phyloP scores from a whole-genome alignment of 2,113 vertebrate genomes.

The Catagonus wagneri region DNA sequence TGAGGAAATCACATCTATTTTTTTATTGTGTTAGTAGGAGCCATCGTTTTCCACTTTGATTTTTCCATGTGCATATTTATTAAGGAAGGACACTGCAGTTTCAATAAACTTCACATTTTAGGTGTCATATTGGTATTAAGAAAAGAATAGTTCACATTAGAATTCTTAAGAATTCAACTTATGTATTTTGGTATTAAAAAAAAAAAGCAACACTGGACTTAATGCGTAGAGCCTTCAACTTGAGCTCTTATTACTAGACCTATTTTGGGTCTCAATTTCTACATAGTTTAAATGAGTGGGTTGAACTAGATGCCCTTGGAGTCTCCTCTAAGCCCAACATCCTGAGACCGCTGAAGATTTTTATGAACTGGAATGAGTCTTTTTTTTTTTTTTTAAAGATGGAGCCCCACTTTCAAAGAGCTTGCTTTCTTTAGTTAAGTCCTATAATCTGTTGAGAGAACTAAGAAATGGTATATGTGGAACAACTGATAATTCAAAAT shows the following conservation, averaged over 20 bases:
- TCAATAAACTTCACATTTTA: neutral
- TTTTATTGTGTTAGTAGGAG: neutral
- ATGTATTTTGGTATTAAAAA: neutral
- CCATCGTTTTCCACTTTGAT: neutral
- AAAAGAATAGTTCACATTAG: neutral
- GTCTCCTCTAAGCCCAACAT: neutral
- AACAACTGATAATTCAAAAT: neutral
- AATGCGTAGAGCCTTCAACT: neutral
- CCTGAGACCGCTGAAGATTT: neutral
- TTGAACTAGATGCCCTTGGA: neutral
- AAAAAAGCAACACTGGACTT: neutral
- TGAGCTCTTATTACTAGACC: neutral
- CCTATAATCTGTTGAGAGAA: neutral
- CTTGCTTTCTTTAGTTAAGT: neutral
- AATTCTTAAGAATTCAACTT: conserved; percentile 47
- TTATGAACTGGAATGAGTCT: neutral
- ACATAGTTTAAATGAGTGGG: neutral
- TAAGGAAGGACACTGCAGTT: neutral
- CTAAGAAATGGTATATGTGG: neutral
- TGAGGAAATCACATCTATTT: neutral
- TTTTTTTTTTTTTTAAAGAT: neutral
- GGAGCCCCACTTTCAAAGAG: neutral
- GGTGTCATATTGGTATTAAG: neutral
- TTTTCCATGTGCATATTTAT: neutral
- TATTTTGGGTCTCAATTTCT: neutral